phyloP scores from a whole-genome alignment of 2,113 vertebrate species.

The Menura novaehollandiae region DNA sequence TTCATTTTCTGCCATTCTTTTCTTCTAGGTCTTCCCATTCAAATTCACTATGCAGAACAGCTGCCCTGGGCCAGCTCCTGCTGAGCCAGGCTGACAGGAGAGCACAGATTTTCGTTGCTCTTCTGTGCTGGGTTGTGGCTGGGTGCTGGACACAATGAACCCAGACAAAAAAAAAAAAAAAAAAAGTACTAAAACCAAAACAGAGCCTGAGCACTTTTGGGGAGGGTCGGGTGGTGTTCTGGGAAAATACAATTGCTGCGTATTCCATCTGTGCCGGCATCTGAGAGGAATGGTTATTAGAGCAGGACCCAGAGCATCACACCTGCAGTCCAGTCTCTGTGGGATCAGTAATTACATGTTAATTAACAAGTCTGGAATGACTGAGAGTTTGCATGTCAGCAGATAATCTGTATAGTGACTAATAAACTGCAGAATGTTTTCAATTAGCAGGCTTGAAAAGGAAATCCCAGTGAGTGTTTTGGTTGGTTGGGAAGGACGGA shows the following conservation, averaged over 20 bases:
- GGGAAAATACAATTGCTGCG: not conserved
- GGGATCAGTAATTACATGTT: slow-evolving; percentile 66
- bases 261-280: not conserved
- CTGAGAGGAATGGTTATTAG: not conserved
- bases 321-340: slow-evolving; percentile 62
- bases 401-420: slow-evolving; percentile 68
- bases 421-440: slow-evolving; percentile 70
- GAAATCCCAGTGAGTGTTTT: slow-evolving; percentile 64
- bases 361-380: slow-evolving; percentile 70
- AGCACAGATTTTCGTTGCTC: not conserved
- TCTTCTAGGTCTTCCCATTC: slow-evolving; percentile 1
- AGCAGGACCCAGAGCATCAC: slow-evolving; percentile 54
- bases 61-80: not conserved
- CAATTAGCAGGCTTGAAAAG: slow-evolving; percentile 69
- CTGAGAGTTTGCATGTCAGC: slow-evolving; percentile 64
- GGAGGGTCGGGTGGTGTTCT: not conserved
- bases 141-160: not conserved
- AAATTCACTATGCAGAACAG: slow-evolving; percentile 10
- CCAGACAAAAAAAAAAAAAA: not conserved
- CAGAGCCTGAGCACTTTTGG: not conserved
- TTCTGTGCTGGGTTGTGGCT: not conserved
- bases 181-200: not conserved
- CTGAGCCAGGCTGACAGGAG: not conserved
- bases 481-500: slow-evolving; percentile 33
- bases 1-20: not conserved